Percentiles rank a stretch among this genome's conserved stretches.
Conservation (phyloP, 2,113 vertebrate genomes). For the Heterotilapia buettikoferi region DNA sequence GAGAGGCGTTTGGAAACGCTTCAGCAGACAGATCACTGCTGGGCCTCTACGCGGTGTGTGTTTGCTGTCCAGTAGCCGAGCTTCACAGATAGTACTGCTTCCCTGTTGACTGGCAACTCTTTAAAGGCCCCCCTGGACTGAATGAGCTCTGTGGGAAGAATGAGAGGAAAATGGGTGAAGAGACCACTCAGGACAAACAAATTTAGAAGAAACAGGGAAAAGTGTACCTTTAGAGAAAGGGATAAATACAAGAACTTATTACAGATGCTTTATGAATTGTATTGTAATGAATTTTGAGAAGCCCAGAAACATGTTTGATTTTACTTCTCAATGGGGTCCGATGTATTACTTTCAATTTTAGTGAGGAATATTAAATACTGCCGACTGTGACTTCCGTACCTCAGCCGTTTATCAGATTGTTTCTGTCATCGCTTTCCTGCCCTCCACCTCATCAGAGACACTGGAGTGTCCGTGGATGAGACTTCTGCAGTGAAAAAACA, state of each 20-base stretch:
- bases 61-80: slow-evolving; percentile 46
- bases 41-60: slow-evolving; percentile 14
- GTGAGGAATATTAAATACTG: not conserved
- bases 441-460: not conserved
- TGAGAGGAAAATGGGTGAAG: not conserved
- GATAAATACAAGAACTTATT: not conserved
- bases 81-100: slow-evolving; percentile 25
- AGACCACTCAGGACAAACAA: not conserved
- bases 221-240: not conserved
- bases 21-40: slow-evolving; percentile 39
- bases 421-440: not conserved
- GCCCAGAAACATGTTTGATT: not conserved
- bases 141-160: not conserved
- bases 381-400: not conserved
- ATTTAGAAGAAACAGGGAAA: not conserved
- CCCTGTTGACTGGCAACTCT: slow-evolving; percentile 31
- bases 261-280: not conserved
- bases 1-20: slow-evolving; percentile 39
- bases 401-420: not conserved
- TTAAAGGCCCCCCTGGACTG: not conserved
- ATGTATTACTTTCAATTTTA: not conserved
- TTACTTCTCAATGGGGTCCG: not conserved
- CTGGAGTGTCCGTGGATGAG: not conserved
- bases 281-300: not conserved
- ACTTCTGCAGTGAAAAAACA: not conserved